Conservation (phyloP, 2,797 vertebrate genomes). For the Trachops cirrhosus region DNA sequence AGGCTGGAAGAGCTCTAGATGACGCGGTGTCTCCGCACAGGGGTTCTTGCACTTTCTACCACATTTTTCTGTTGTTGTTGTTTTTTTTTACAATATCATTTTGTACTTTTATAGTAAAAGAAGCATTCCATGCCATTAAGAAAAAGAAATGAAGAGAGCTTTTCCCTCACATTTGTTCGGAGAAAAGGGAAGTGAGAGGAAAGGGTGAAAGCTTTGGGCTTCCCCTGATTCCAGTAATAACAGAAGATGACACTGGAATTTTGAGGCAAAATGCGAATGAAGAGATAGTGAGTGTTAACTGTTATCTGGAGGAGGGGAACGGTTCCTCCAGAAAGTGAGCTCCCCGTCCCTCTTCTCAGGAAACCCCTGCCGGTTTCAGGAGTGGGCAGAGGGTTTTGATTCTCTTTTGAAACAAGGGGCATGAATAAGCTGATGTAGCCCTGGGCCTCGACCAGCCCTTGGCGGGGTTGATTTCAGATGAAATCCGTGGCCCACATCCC, state of each 20-base stretch:
- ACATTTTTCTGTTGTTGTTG: neutral
- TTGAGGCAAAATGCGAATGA: neutral
- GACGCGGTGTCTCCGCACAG: neutral
- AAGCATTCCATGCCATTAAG: neutral
- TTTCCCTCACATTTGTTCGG: slow-evolving; percentile 29
- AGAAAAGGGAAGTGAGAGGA: slow-evolving; percentile 57
- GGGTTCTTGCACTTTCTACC: neutral
- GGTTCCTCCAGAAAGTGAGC: neutral
- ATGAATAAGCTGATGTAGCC: neutral
- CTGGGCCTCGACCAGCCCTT: neutral
- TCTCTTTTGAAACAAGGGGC: neutral
- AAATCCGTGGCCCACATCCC: neutral
- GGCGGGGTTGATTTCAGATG: neutral
- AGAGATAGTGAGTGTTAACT: neutral
- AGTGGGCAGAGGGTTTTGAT: neutral
- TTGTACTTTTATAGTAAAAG: neutral
- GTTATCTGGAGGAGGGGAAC: neutral
- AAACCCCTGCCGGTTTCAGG: slow-evolving; percentile 29
- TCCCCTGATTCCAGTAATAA: slow-evolving; percentile 21
- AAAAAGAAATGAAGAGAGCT: neutral
- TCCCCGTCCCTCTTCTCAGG: neutral
- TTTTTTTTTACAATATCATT: neutral
- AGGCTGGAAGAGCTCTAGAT: neutral
- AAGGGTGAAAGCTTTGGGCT: neutral
- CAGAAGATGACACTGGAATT: neutral